Evolutionary conservation across 2,113 vertebrate genomes (phyloP).

Genomic region (Dipodomys ordii): DNA sequence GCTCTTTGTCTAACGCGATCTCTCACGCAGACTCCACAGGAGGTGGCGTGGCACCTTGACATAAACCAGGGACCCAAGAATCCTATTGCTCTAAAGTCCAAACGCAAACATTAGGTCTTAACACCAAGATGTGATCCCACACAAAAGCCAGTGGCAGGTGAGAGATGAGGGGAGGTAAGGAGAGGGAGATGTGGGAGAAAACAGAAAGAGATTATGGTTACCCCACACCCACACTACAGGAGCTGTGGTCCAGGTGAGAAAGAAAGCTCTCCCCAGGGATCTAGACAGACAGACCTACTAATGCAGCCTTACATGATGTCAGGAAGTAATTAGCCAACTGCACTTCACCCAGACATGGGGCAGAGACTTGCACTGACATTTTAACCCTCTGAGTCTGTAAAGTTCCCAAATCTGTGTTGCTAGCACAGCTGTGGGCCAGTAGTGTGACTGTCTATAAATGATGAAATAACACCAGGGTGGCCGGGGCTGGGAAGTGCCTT

Average conservation of each 20-base stretch:
- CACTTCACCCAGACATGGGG: not conserved
- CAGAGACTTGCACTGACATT: not conserved
- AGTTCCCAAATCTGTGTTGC: not conserved
- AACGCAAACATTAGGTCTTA: not conserved
- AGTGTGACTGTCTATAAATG: not conserved
- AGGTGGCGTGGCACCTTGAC: not conserved
- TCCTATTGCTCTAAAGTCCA: not conserved
- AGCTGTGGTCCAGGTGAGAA: accelerated
- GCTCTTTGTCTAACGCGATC: too few relatives aligned
- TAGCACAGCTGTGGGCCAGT: not conserved
- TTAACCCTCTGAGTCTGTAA: not conserved
- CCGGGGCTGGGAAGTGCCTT: not conserved
- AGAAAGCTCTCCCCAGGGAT: not conserved
- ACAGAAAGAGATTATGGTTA: not conserved
- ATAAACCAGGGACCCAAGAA: not conserved
- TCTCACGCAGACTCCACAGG: too few relatives aligned
- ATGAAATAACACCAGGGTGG: too few relatives aligned
- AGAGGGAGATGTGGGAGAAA: too few relatives aligned
- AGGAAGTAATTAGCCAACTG: not conserved
- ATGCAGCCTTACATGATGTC: too few relatives aligned
- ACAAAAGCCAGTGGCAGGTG: not conserved
- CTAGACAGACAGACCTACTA: not conserved
- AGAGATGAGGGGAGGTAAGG: accelerated
- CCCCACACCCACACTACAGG: not conserved
- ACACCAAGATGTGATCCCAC: not conserved